These are phyloP conservation scores for Pristionchus maxplancki DNA, from an alignment of 2,888 invertebrate genomes.

Conservation along the genomic window DNA sequence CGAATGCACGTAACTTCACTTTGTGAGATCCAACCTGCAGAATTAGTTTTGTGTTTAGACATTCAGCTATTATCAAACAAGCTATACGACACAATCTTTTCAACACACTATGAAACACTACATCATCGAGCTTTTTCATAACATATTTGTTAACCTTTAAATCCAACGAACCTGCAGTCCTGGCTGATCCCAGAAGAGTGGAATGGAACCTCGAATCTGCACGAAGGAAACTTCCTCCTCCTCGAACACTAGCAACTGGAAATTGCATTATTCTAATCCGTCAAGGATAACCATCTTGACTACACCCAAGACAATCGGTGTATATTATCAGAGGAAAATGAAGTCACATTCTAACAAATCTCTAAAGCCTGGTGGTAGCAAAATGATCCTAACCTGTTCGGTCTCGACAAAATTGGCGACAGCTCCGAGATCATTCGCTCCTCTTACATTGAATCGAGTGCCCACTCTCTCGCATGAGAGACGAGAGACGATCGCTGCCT, in stretches of 20 bases:
- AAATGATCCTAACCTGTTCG: constrained; percentile 86
- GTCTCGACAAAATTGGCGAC: constrained; percentile 99
- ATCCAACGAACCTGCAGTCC: constrained; percentile 83
- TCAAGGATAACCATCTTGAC: background rate
- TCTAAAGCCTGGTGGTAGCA: background rate
- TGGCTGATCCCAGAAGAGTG: constrained; percentile 99
- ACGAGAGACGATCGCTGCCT: constrained; percentile 94
- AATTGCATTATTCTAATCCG: background rate
- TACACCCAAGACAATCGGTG: background rate
- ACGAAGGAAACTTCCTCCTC: constrained; percentile 91
- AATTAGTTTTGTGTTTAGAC: background rate
- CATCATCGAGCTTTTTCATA: constrained; percentile 80
- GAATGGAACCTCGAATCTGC: constrained; percentile 93
- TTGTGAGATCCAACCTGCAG: constrained; percentile 95
- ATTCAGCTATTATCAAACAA: background rate
- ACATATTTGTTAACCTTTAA: background rate
- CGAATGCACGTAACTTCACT: constrained; percentile 94
- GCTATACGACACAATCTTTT: background rate
- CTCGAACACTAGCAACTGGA: constrained; percentile 82
- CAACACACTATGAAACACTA: constrained; percentile 59
- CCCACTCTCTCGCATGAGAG: constrained; percentile 98
- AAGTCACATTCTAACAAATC: background rate
- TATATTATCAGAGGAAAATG: background rate
- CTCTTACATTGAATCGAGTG: constrained; percentile 96
- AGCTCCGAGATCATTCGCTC: constrained; percentile 98